Base-by-base conservation (phyloP, 1,140 invertebrate species). In the Rhizoglyphus robini region DNA sequence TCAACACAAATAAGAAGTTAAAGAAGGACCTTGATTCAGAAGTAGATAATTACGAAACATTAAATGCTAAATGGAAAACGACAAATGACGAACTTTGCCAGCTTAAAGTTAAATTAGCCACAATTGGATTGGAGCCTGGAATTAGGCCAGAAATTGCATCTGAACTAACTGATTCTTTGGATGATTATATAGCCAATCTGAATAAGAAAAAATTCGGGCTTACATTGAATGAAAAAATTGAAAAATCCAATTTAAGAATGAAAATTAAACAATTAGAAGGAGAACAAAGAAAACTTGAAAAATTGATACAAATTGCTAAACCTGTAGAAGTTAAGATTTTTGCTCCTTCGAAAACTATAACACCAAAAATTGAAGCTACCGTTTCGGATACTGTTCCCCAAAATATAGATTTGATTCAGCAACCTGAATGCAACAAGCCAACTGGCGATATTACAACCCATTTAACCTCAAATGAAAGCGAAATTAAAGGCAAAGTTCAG, bases 221-320 rank as follows among this genome's bases (percentile, higher is more conserved):
- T 0, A 31, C 46, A 31, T 15, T 68, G 3, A 62, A 67, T 62
- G 48, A 36, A 20, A 68, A 68, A 63, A 67, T 68, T 63, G 57
- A 68, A 57, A 68, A 68, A 54, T 66, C 67, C 1, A 65, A 67
- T 32, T 13, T 68, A 11, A n/a, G 49, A 31, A 62, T 63, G 25
- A 41, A 57, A 41, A 65, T 68, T 4, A 41, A 57, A 15, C 23
- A 51, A 20, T 20, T 68, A 0, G 67, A 68, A 38, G 54, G 46
- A 36, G 64, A 68, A 46, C 63, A 68, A 23, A 11, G 8, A 32
- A 38, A 63, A 41, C 15, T 68, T 1, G 64, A 68, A 67, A 61
- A 54, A 63, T 31, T 68, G 20, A 49, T 68, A 23, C 41, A 68
- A 31, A 23, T 68, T 8, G 63, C 67, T n/a, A 61, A 68, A 51